A percentile compares a stretch with the other conserved stretches of the same genome.
Conservation (phyloP, 2,113 vertebrate genomes). For the Nerophis lumbriciformis region DNA sequence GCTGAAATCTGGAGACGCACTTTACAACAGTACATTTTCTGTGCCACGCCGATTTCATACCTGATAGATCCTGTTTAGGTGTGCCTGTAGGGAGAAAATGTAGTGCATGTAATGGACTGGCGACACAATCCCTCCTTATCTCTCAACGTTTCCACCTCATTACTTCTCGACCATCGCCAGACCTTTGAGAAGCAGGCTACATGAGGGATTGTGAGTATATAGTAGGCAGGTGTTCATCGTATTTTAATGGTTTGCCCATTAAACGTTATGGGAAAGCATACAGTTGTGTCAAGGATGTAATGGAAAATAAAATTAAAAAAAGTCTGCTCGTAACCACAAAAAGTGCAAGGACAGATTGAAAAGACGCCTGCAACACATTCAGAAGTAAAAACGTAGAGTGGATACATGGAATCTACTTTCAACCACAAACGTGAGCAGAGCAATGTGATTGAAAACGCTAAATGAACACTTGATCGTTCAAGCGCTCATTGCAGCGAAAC, state of each 20-base stretch:
- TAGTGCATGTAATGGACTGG: slow-evolving; percentile 67
- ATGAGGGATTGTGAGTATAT: slow-evolving; percentile 41
- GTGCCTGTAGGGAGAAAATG: slow-evolving; percentile 76
- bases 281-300: slow-evolving; percentile 37
- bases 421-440: slow-evolving; percentile 44
- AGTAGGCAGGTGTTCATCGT: slow-evolving; percentile 36
- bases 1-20: slow-evolving; percentile 44
- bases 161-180: slow-evolving; percentile 38
- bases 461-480: slow-evolving; percentile 44
- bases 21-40: slow-evolving; percentile 66
- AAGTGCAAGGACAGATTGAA: slow-evolving; percentile 19
- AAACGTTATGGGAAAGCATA: slow-evolving; percentile 21
- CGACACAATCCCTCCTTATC: slow-evolving; percentile 44
- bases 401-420: slow-evolving; percentile 24
- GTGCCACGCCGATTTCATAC: slow-evolving; percentile 73
- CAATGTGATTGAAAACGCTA: slow-evolving; percentile 48
- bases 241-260: slow-evolving; percentile 45
- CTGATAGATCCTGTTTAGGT: slow-evolving; percentile 80
- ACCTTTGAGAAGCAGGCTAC: slow-evolving; percentile 31
- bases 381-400: background rate
- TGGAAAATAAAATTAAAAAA: slow-evolving; percentile 19
- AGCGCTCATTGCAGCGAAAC: slow-evolving; percentile 39
- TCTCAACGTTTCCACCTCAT: slow-evolving; percentile 33
- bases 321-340: slow-evolving; percentile 2
- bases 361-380: slow-evolving; percentile 20